phyloP scores from a whole-genome alignment of 2,888 invertebrate genomes.

The Biston betularia region DNA sequence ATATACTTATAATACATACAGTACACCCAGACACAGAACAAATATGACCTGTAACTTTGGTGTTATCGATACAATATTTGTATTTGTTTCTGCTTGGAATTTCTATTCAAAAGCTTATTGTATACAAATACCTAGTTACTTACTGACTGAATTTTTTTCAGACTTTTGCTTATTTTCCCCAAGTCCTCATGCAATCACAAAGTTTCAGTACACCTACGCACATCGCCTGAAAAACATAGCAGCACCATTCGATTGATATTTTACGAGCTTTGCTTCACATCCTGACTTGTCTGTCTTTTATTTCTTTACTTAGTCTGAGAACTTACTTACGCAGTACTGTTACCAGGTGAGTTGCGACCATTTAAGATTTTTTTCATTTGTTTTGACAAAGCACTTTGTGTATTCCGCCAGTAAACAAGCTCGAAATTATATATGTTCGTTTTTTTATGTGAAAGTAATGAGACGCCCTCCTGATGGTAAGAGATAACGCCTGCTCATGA shows the following conservation, averaged over 20 bases:
- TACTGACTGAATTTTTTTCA: neutral
- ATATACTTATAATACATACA: no score
- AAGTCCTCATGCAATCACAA: neutral
- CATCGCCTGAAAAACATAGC: conserved; percentile 20
- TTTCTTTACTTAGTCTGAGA: conserved; percentile 12
- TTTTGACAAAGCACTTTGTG: no score
- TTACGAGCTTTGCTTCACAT: conserved; percentile 7
- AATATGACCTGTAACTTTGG: no score
- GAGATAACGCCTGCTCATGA: no score
- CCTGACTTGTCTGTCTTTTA: conserved; percentile 7
- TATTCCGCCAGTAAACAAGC: no score
- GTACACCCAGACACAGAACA: no score
- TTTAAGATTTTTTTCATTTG: neutral
- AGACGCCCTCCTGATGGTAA: no score
- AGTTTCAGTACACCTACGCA: conserved; percentile 1
- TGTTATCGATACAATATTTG: no score
- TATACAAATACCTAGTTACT: neutral
- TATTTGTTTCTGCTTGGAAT: neutral
- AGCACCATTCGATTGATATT: conserved; percentile 7
- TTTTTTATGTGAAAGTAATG: no score
- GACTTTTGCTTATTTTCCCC: neutral
- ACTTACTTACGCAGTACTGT: neutral
- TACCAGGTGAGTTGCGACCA: neutral
- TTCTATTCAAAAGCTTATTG: neutral
- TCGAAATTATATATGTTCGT: no score